These are phyloP conservation scores for Ciconia maguari DNA, from an alignment of 2,113 vertebrate species.

Conservation along the genomic window DNA sequence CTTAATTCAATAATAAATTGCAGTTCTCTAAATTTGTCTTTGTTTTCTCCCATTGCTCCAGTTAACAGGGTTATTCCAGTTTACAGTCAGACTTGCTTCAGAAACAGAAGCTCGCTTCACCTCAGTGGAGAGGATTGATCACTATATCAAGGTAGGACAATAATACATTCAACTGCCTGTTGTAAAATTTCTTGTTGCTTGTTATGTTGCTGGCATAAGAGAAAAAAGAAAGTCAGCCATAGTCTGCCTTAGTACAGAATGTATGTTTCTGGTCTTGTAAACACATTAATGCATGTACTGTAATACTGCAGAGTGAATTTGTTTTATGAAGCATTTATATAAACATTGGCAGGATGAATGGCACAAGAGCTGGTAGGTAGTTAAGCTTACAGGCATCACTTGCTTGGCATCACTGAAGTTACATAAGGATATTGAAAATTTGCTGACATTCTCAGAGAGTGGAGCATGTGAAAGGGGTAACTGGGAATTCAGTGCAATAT, in stretches of 20 bases:
- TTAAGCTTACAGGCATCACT: not conserved
- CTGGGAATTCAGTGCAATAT: not conserved
- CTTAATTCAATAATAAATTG: not conserved
- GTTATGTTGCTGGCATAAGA: not conserved
- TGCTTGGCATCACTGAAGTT: not conserved
- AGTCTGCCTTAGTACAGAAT: not conserved
- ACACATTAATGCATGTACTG: not conserved
- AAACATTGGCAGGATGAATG: not conserved
- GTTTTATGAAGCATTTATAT: not conserved
- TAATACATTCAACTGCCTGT: not conserved
- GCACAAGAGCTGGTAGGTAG: not conserved
- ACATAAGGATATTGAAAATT: not conserved
- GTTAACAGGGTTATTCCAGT: slow-evolving; percentile 94
- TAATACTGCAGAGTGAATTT: not conserved
- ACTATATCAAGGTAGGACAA: slow-evolving; percentile 88
- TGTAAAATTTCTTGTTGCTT: not conserved
- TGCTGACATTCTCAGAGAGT: not conserved
- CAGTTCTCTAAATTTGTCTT: not conserved
- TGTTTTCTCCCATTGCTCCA: slow-evolving; percentile 41
- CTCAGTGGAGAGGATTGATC: slow-evolving; percentile 89
- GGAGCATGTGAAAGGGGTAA: not conserved
- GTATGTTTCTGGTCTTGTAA: not conserved
- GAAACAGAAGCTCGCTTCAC: slow-evolving; percentile 96
- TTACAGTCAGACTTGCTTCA: slow-evolving; percentile 90
- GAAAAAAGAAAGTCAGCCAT: not conserved